These are phyloP conservation scores for Choloepus hoffmanni DNA, from an alignment of 2,113 vertebrate genomes.

Conservation along the genomic window DNA sequence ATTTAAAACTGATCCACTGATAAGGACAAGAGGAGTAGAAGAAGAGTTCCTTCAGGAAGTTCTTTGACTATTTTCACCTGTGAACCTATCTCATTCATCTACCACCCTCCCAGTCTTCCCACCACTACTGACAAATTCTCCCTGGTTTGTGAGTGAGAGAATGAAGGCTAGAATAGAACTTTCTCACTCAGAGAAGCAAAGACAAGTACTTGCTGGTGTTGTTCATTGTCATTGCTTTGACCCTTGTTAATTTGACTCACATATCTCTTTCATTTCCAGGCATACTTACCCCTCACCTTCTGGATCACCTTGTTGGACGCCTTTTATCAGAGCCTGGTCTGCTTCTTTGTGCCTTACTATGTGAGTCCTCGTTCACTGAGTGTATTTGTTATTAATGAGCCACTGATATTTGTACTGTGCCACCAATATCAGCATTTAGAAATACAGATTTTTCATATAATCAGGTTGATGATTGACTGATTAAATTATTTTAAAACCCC, in stretches of 20 bases:
- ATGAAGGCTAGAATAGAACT: neutral
- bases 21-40: neutral
- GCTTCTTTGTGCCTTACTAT: slow-evolving; percentile 90
- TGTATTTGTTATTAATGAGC: neutral
- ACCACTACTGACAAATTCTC: neutral
- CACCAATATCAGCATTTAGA: neutral
- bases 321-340: slow-evolving; percentile 90
- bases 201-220: neutral
- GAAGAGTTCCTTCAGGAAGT: neutral
- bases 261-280: slow-evolving; percentile 81
- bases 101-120: neutral
- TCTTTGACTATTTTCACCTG: neutral
- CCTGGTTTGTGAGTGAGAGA: neutral
- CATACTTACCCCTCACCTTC: slow-evolving; percentile 85
- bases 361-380: slow-evolving; percentile 82
- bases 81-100: neutral
- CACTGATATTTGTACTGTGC: neutral
- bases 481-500: neutral
- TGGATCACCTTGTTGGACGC: slow-evolving; percentile 90
- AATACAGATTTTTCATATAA: neutral
- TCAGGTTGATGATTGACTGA: neutral
- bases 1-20: neutral
- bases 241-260: neutral
- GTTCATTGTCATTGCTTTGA: neutral
- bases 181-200: neutral